Conservation (phyloP, 1,140 invertebrate genomes). For the Drosophila rhopaloa region DNA sequence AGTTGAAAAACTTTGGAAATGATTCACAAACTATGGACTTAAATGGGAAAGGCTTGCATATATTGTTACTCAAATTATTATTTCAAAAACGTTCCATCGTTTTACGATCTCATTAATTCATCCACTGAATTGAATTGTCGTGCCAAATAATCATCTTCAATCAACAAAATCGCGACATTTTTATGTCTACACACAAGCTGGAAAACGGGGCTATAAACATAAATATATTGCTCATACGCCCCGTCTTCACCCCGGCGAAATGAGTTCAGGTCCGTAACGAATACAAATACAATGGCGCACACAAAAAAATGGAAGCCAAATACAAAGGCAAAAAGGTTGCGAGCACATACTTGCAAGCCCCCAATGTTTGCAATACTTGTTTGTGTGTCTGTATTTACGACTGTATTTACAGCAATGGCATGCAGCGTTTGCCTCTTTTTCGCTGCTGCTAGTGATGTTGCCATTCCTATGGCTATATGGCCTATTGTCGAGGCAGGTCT, state of each 20-base stretch:
- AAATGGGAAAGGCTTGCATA: no score
- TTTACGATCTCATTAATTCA: constrained; percentile 12
- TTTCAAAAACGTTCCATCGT: background rate
- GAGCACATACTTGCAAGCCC: constrained; percentile 13
- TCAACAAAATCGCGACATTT: constrained; percentile 34
- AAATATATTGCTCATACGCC: constrained; percentile 55
- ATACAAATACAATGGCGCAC: constrained; percentile 40
- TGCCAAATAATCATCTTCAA: constrained; percentile 5
- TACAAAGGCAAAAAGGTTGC: constrained; percentile 38
- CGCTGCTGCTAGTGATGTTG: constrained; percentile 26
- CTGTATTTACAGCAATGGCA: constrained; percentile 43
- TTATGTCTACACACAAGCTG: constrained; percentile 34
- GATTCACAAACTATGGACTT: background rate
- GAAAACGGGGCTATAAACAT: constrained; percentile 50
- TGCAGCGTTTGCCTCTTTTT: constrained; percentile 27
- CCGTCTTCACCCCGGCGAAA: constrained; percentile 27
- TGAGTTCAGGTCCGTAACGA: constrained; percentile 28
- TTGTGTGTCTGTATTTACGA: constrained; percentile 21
- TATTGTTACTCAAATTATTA: background rate
- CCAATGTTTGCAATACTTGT: constrained; percentile 11
- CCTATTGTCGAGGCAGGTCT: constrained; percentile 45
- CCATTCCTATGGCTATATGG: constrained; percentile 9
- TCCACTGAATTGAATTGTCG: constrained; percentile 1
- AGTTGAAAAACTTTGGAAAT: no score
- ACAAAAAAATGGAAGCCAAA: constrained; percentile 20